These are phyloP conservation scores for Rhinoderma darwinii DNA, from an alignment of 2,113 vertebrate species.

Conservation along the genomic window DNA sequence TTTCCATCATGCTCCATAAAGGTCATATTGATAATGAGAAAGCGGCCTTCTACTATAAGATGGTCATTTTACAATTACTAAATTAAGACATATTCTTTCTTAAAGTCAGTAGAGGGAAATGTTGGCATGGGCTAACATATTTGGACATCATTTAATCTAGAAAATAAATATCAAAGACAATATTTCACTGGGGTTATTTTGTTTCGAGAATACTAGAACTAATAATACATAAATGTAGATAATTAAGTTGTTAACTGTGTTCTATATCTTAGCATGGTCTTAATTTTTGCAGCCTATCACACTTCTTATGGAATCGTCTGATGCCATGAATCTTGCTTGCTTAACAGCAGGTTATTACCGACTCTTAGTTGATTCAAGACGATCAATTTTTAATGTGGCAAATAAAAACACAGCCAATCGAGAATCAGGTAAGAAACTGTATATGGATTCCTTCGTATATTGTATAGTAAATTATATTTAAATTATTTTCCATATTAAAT, in stretches of 20 bases:
- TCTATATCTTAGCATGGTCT: neutral
- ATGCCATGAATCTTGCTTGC: conserved; percentile 98
- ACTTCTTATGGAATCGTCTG: conserved; percentile 94
- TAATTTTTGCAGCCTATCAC: conserved; percentile 86
- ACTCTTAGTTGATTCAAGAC: conserved; percentile 92
- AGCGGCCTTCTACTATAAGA: neutral
- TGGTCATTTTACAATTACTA: too few species aligned
- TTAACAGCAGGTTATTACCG: conserved; percentile 96
- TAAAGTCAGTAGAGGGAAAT: neutral
- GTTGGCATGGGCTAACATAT: neutral
- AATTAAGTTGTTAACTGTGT: neutral
- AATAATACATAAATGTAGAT: neutral
- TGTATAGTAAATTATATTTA: neutral
- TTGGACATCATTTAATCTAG: neutral
- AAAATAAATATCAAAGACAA: neutral
- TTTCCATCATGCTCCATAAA: neutral
- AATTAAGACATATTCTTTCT: neutral
- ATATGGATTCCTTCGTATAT: neutral
- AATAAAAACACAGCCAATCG: conserved; percentile 79
- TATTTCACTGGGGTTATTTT: neutral
- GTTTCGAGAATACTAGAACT: neutral
- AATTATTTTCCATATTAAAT: conserved; percentile 8
- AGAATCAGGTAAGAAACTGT: conserved; percentile 74
- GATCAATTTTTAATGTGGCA: conserved; percentile 97
- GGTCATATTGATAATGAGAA: neutral